Evolutionary conservation across 2,113 vertebrate genomes (phyloP).

Genomic region (Cavia aperea): DNA sequence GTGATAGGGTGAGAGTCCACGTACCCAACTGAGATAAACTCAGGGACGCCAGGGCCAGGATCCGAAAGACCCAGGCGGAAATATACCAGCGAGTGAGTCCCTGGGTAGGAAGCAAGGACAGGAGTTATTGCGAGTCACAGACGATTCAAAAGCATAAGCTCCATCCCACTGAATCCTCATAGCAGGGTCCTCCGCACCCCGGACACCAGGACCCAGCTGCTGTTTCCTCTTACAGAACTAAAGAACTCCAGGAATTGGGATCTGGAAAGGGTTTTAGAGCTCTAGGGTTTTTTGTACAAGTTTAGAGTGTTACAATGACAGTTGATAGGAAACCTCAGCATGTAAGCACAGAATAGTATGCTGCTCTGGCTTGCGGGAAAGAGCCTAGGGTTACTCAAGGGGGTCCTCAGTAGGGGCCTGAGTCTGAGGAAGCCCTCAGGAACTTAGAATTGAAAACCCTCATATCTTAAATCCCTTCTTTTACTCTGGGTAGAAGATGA

Average conservation of each 20-base stretch:
- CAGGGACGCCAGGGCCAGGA: constrained; percentile 36
- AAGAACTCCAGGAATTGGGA: neutral
- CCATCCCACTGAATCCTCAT: neutral
- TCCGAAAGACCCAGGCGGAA: constrained; percentile 34
- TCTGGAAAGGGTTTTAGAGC: neutral
- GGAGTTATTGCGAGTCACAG: neutral
- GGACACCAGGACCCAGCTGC: neutral
- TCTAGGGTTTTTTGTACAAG: neutral
- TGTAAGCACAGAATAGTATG: neutral
- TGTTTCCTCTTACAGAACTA: neutral
- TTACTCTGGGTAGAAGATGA: neutral
- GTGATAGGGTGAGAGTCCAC: constrained; percentile 54
- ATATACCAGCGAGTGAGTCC: constrained; percentile 53
- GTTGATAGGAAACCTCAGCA: neutral
- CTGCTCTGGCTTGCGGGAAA: neutral
- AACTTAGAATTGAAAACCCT: neutral
- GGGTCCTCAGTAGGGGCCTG: rapidly evolving
- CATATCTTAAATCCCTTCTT: neutral
- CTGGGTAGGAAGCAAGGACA: constrained; percentile 21
- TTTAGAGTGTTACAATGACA: neutral
- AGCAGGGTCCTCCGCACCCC: rapidly evolving
- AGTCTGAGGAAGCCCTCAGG: too few relatives aligned
- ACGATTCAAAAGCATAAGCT: rapidly evolving
- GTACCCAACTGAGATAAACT: constrained; percentile 51
- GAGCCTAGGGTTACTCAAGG: neutral